These are phyloP conservation scores for Oryzias melastigma DNA, from an alignment of 2,113 vertebrate species.

Conservation along the genomic window DNA sequence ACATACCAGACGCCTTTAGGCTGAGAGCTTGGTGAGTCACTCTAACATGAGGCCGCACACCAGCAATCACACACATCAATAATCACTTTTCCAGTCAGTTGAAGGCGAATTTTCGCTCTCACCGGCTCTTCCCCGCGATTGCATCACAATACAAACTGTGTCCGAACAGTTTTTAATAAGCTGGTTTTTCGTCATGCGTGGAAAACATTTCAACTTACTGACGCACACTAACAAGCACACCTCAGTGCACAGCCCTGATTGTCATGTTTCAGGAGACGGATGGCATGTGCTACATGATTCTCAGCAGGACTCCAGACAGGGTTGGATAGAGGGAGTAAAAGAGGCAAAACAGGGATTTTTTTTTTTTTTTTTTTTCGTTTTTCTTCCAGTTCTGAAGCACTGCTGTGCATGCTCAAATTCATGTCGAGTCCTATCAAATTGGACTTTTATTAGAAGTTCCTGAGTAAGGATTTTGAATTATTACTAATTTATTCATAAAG, in stretches of 20 bases:
- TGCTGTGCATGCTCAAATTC: conserved; percentile 17
- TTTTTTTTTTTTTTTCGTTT: conserved; percentile 34
- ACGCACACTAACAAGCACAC: neutral
- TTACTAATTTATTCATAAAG: conserved; percentile 66
- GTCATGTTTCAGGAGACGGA: conserved; percentile 33
- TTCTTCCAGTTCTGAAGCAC: conserved; percentile 27
- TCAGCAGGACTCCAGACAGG: conserved; percentile 30
- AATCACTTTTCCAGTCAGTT: conserved; percentile 10
- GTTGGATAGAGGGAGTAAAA: conserved; percentile 38
- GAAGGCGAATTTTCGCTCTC: neutral
- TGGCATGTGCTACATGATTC: conserved; percentile 38
- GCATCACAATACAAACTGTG: neutral
- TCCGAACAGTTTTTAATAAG: neutral
- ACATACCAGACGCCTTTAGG: conserved; percentile 87
- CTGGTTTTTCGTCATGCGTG: neutral
- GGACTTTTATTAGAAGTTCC: conserved; percentile 46
- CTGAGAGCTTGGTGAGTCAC: conserved; percentile 87
- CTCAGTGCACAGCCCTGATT: neutral
- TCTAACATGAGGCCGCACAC: conserved; percentile 1
- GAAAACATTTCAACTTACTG: conserved; percentile 7
- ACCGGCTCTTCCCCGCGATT: neutral
- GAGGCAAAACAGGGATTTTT: conserved; percentile 21
- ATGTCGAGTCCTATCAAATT: conserved; percentile 37
- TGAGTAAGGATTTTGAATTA: conserved; percentile 41
- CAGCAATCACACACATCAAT: conserved; percentile 6